These are phyloP conservation scores for Spheniscus mendiculus DNA, from an alignment of 2,113 vertebrate species.

Conservation along the genomic window DNA sequence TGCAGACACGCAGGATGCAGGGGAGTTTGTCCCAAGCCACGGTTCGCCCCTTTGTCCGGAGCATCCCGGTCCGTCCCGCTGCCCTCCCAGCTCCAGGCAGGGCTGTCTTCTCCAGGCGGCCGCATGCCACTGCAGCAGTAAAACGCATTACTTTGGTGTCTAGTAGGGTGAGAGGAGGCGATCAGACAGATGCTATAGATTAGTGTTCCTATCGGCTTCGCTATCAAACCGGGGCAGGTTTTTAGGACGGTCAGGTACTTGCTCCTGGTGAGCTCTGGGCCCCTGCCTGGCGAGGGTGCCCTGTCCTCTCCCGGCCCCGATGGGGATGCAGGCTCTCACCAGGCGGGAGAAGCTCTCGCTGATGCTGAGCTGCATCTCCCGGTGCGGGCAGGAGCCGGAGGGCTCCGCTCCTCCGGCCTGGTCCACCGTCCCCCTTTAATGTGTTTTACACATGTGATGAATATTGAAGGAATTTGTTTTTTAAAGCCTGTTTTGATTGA, in stretches of 20 bases:
- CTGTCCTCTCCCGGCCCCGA: not conserved
- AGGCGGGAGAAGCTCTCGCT: not conserved
- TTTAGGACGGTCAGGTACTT: not conserved
- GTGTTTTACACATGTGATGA: slow-evolving; percentile 49
- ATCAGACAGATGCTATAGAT: not conserved
- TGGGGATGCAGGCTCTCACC: not conserved
- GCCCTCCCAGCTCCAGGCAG: not conserved
- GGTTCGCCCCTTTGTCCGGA: not conserved
- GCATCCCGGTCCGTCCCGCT: accelerated
- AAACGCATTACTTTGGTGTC: not conserved
- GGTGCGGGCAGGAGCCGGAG: not conserved
- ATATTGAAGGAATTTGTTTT: slow-evolving; percentile 55
- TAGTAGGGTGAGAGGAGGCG: not conserved
- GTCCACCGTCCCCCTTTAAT: not conserved
- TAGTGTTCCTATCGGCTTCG: not conserved
- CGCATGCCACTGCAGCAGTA: not conserved
- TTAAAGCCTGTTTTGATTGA: slow-evolving; percentile 67
- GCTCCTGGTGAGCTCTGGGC: not conserved
- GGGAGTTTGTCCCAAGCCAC: not conserved
- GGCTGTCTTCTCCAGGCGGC: not conserved
- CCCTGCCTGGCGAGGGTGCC: not conserved
- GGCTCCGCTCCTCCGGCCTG: not conserved
- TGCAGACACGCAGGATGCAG: not conserved
- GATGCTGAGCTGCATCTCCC: not conserved
- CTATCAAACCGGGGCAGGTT: not conserved